Conservation (phyloP, 2,888 invertebrate genomes). For the Muschampia plurimacula region DNA sequence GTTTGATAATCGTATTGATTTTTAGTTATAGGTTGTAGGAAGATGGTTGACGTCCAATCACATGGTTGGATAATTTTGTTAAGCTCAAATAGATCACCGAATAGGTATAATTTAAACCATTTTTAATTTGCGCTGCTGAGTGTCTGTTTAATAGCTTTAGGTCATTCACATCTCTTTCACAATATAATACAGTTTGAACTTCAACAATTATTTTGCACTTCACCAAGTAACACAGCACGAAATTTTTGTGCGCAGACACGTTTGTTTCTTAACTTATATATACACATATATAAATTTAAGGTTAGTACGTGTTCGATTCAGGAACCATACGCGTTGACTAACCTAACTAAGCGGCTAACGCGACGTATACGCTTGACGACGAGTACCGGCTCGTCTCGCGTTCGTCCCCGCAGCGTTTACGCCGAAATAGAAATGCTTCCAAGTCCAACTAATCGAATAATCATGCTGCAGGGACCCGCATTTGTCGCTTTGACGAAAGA, state of each 20-base stretch:
- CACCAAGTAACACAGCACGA: conserved; percentile 23
- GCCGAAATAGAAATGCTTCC: conserved; percentile 76
- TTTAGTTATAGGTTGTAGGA: not conserved
- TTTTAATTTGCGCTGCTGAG: not conserved
- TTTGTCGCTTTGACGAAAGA: conserved; percentile 44
- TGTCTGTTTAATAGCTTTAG: not conserved
- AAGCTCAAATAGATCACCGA: not conserved
- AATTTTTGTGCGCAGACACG: conserved; percentile 18
- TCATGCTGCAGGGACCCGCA: conserved; percentile 34
- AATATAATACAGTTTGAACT: not conserved
- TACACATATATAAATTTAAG: conserved; percentile 4
- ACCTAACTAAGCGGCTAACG: conserved; percentile 49
- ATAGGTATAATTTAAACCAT: not conserved
- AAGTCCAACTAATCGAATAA: conserved; percentile 40
- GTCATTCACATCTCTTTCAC: not conserved
- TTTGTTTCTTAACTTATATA: not conserved
- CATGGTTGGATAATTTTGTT: not conserved
- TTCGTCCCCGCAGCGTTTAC: conserved; percentile 65
- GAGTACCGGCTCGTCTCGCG: conserved; percentile 55
- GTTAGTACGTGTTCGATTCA: conserved; percentile 48
- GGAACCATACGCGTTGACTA: conserved; percentile 72
- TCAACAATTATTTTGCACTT: conserved; percentile 11
- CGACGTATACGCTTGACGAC: conserved; percentile 60
- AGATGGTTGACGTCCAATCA: not conserved
- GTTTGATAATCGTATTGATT: not conserved